Base-by-base conservation (phyloP, 2,113 vertebrate genomes). In the Diadophis punctatus region DNA sequence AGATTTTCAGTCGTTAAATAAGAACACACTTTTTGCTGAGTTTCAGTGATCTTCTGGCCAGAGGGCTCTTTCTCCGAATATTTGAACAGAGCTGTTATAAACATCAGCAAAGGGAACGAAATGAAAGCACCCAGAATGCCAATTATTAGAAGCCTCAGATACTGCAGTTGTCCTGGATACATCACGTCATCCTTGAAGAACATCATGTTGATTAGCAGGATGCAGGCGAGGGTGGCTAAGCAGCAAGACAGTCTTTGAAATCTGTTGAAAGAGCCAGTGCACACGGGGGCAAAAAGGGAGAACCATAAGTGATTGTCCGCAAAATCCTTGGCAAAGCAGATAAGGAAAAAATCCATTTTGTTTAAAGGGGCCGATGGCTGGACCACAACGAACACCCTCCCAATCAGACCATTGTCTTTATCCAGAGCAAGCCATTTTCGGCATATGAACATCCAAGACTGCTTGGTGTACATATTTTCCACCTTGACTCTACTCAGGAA, bases 401-500 rank as follows among this genome's bases (percentile, higher is more conserved):
- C 95, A 91, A 92, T 8, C 12, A 39, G 25, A 1, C 1, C 10
- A 53, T 94, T 52, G 0, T 27, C 30, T 9, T 95, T 95, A 9
- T 96, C 91, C 3, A 96, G 0, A 7, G 93, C 95, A 46, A 98
- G 89, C 98, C 98, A 98, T 86, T 93, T 91, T 10, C 96, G 96
- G 91, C 98, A 98, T 8, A 98, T 22, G 52, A 98, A 98, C 63
- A 97, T 94, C 97, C 97, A 98, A 20, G 58, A 93, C 80, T 91
- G 95, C 16, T 94, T 74, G 1, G 88, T 97, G 22, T 95, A 95
- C 0, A 68, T 87, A 2, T 97, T 96, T 93, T 98, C 97, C 88
- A 98, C 96, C 92, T 97, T 97, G 90, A 96, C 92, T 91, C 97
- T 94, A 91, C 98, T 98, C 63, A 98, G 23, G 68, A 97, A 98